Conservation (phyloP, 2,888 invertebrate species). For the Clistopyga incitator region DNA sequence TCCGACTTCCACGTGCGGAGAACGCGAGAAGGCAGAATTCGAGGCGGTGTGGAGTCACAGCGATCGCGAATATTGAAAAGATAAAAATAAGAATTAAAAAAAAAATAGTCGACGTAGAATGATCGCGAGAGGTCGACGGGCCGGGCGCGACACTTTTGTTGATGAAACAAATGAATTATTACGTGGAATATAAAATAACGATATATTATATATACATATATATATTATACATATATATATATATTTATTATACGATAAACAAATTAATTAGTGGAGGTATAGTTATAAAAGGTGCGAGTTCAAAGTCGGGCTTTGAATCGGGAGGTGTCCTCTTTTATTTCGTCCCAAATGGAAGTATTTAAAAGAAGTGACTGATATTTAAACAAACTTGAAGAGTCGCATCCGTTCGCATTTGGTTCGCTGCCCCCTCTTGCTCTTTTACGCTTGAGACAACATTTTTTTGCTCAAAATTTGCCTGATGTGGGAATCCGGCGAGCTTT, state of each 20-base stretch:
- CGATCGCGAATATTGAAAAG: neutral
- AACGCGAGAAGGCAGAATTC: neutral
- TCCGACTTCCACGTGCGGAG: constrained; percentile 9
- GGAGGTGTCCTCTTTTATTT: constrained; percentile 72
- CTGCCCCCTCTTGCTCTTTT: constrained; percentile 25
- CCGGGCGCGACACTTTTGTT: constrained; percentile 62
- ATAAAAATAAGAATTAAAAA: neutral
- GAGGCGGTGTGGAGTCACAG: constrained; percentile 6
- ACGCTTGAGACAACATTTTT: constrained; percentile 23
- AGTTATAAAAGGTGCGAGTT: constrained; percentile 75
- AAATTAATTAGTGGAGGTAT: constrained; percentile 78
- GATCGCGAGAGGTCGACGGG: constrained; percentile 22
- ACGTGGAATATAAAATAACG: constrained; percentile 78
- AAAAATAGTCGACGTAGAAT: constrained; percentile 12
- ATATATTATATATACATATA: constrained; percentile 69
- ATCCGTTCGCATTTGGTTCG: constrained; percentile 1
- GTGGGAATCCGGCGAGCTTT: constrained; percentile 3
- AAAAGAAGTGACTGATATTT: constrained; percentile 11
- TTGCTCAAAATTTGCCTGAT: constrained; percentile 37
- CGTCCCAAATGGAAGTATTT: constrained; percentile 1
- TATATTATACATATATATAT: constrained; percentile 81
- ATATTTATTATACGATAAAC: constrained; percentile 81
- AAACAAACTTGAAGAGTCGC: constrained; percentile 30
- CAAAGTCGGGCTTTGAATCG: constrained; percentile 75
- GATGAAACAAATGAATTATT: constrained; percentile 80